Conservation (phyloP, 2,113 vertebrate species). For the Apodemus speciosus region DNA sequence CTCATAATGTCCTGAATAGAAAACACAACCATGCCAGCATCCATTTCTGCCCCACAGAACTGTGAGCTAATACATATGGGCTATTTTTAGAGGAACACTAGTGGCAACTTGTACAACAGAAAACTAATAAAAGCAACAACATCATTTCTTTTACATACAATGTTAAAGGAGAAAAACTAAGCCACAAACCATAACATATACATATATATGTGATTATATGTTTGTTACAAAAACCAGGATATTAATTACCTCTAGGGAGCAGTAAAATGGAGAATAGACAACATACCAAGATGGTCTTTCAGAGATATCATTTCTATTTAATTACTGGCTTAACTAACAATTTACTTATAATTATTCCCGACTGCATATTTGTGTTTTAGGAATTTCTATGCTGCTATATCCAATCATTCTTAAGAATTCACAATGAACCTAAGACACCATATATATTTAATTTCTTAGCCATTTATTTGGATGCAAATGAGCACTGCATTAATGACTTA, state of each 20-base stretch:
- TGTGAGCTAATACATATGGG: not conserved
- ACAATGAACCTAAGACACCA: constrained; percentile 45
- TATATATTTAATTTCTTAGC: constrained; percentile 33
- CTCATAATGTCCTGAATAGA: not conserved
- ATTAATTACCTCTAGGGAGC: constrained; percentile 24
- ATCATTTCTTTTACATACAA: not conserved
- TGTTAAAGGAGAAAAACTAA: constrained; percentile 52
- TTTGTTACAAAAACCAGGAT: constrained; percentile 11
- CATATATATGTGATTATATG: not conserved
- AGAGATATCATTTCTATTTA: constrained; percentile 40
- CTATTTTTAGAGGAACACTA: not conserved
- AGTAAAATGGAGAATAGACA: constrained; percentile 21
- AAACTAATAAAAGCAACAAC: constrained; percentile 28
- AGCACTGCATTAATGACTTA: not conserved
- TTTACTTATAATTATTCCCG: constrained; percentile 30
- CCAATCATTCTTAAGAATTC: constrained; percentile 60
- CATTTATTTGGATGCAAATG: constrained; percentile 33
- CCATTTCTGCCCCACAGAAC: not conserved
- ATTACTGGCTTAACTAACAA: constrained; percentile 41
- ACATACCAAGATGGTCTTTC: constrained; percentile 33
- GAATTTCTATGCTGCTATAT: constrained; percentile 46
- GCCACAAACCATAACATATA: constrained; percentile 4
- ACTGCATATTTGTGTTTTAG: constrained; percentile 29
- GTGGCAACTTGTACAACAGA: not conserved
- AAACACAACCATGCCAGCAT: not conserved